Evolutionary conservation across 2,797 vertebrate genomes (phyloP), one percentile per base, ranked within the genome.

Genomic region (Coregonus suidteri): DNA sequence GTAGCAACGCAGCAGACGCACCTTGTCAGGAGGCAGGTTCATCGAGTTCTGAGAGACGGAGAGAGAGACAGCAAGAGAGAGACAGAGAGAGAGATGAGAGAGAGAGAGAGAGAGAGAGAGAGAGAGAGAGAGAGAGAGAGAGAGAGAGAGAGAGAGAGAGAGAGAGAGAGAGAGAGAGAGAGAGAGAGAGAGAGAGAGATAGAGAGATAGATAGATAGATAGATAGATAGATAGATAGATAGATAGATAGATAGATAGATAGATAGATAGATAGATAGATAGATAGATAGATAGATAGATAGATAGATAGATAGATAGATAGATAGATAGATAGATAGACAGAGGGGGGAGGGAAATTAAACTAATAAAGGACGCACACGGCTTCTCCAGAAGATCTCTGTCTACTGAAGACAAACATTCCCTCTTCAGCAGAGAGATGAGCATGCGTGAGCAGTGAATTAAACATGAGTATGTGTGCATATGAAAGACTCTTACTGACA

Each of bases 1-100:
- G 37, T 99, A 99, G 85, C 98, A 98, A 18, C 97, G 94, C 76
- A 99, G 92, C 54, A 99, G 91, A 83, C 98, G 95, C 75, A 98
- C 98, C 83, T 99, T 99, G 88, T 99, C 98, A 0, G 98, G 98
- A 0, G 98, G 98, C 76, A 99, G 92, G 87, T 99, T 99, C 98
- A 99, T 99, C 0, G 98, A 97, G 74, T 99, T 99, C 98, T 99
- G 92, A 5, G 47, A 90, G 75, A 82, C 65, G 84, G n/a, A 78
- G 6, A 78, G 9, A 34, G 5, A 35, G 9, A 47, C n/a, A 54
- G 15, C 25, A 16, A 41, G 59, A 71, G n/a, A 64, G 11, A 51
- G 9, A 62, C 34, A 65, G 54, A 73, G 14, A 34, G 4, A 6
- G 15, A 74, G 31, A 62, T 25, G 0, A 41, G 6, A 18, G 6